A percentile compares a stretch with the other conserved stretches of the same genome.
Evolutionary conservation across 2,888 invertebrate species (phyloP).

Genomic region (Matsumyia berberina): DNA sequence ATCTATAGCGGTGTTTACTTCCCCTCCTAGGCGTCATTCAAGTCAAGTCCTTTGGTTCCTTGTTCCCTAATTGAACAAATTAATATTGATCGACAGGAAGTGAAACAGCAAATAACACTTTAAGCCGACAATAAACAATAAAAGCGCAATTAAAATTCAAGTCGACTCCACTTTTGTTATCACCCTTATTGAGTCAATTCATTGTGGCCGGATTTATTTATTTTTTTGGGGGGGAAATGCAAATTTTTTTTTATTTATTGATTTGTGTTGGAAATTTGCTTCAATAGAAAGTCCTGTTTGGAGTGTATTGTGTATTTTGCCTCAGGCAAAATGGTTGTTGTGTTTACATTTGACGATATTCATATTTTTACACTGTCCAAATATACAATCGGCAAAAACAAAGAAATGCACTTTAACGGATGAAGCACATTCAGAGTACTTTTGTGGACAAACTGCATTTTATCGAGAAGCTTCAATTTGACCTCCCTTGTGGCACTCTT

Average conservation of each 20-base stretch:
- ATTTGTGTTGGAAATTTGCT: not conserved
- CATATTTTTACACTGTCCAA: too few relatives aligned
- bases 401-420: too few relatives aligned
- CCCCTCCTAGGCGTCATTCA: not conserved
- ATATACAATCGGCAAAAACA: too few relatives aligned
- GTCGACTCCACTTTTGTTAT: constrained; percentile 10
- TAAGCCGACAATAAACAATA: constrained; percentile 13
- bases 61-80: constrained; percentile 23
- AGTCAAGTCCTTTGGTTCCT: constrained; percentile 12
- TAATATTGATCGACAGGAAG: constrained; percentile 32
- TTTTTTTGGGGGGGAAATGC: constrained; percentile 4
- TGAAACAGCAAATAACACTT: constrained; percentile 28
- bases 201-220: constrained; percentile 19
- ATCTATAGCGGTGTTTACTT: not conserved
- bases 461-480: too few relatives aligned
- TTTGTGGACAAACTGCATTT: too few relatives aligned
- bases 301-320: not conserved
- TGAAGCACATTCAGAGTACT: too few relatives aligned
- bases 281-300: constrained; percentile 11
- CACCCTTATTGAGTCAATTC: not conserved
- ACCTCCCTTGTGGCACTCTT: too few relatives aligned
- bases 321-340: not conserved
- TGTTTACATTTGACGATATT: too few relatives aligned
- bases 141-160: constrained; percentile 27
- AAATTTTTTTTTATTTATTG: constrained; percentile 13